Base-by-base conservation (phyloP, 2,113 vertebrate genomes). In the Dicentrarchus labrax region DNA sequence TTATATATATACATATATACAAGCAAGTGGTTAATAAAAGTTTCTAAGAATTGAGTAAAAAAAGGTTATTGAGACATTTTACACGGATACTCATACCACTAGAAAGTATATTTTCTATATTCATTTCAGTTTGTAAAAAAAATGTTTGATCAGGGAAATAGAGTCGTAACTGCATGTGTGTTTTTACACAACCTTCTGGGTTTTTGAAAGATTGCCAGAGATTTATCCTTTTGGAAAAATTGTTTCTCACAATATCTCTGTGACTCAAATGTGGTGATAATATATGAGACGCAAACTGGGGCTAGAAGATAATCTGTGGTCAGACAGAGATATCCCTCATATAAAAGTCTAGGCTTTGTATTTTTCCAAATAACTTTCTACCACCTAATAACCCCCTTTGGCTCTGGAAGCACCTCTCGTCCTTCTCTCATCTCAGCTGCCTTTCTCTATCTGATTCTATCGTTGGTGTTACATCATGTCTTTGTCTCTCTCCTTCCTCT, bases 401-500 rank as follows among this genome's bases (percentile, higher is more conserved):
- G 56, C 21, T 50, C 6, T 36, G 15, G 54, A 38, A 36, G 45
- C 6, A 22, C 54, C 59, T 41, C 39, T 62, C 0, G 1, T 62
- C 7, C 66, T 53, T 43, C 47, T 47, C 45, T 69, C 68, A 61
- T 64, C 65, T 38, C 21, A 5, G 3, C 43, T 30, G 24, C 48
- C 1, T 4, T 30, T 76, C n/a, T 65, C 19, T 76, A 10, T 22
- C 19, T 69, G 24, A 51, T 67, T 21, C 45, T 60, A 7, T 16
- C 54, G 53, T 53, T 69, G 38, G 17, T 47, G 36, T 81, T 41
- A 36, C 67, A 50, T 82, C 69, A 43, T 73, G 66, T 68, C 50
- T 65, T 86, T 74, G 75, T 88, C 71, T 56, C 48, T 54, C 57
- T 53, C 54, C 21, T 30, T 67, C 2, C 5, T 79, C 50, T 36